A percentile compares a stretch with the other conserved stretches of the same genome.
phyloP scores from a whole-genome alignment of 2,113 vertebrate species.

The Lophius piscatorius region DNA sequence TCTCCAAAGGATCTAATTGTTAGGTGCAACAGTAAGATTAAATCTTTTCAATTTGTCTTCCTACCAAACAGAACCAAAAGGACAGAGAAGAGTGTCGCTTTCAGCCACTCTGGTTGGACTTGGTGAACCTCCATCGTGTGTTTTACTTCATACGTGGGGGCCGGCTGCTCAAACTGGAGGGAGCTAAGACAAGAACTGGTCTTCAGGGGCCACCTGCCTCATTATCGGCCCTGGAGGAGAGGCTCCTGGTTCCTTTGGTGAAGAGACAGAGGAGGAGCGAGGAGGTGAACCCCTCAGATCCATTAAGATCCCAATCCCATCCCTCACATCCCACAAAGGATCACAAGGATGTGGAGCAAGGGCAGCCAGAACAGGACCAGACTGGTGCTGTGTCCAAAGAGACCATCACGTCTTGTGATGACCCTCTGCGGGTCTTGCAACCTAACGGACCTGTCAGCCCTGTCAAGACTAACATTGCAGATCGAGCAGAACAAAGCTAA shows the following conservation, averaged over 20 bases:
- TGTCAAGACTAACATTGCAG: constrained; percentile 64
- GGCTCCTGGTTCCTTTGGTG: constrained; percentile 69
- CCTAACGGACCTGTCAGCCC: constrained; percentile 75
- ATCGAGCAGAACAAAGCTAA: constrained; percentile 52
- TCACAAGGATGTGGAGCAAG: constrained; percentile 30
- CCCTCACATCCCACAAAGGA: constrained; percentile 33
- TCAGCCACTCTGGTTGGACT: constrained; percentile 31
- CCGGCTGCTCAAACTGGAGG: constrained; percentile 78
- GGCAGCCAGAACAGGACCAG: constrained; percentile 43
- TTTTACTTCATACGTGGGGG: constrained; percentile 78
- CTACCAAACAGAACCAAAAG: constrained; percentile 33
- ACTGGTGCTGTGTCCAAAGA: constrained; percentile 73
- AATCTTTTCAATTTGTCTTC: background rate
- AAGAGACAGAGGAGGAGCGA: constrained; percentile 82
- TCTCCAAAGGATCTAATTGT: background rate
- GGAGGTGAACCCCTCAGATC: constrained; percentile 79
- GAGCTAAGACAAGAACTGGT: constrained; percentile 48
- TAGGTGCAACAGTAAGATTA: background rate
- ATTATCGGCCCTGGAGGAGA: constrained; percentile 73
- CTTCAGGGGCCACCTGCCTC: constrained; percentile 57
- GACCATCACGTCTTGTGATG: constrained; percentile 80
- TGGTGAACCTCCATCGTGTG: constrained; percentile 57
- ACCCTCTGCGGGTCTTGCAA: constrained; percentile 80
- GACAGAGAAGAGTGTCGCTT: constrained; percentile 46
- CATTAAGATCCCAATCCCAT: constrained; percentile 73